Percentiles rank a stretch among this genome's conserved stretches.
Evolutionary conservation across 2,113 vertebrate genomes (phyloP).

Genomic region (Speoplatyrhinus poulsoni): DNA sequence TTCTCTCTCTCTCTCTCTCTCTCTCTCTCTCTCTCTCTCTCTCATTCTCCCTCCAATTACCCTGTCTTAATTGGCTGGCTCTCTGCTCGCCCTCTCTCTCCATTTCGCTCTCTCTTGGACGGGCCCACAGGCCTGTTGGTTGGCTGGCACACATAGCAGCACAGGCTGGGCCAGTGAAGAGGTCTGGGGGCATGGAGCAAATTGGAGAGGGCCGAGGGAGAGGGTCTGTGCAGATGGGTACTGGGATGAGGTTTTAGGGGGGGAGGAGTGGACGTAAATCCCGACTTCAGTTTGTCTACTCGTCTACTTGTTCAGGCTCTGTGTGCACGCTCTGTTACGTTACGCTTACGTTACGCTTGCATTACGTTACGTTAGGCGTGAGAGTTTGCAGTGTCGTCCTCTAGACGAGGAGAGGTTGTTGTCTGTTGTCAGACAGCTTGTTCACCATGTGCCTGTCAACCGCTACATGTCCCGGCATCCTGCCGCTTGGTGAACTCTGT

Average conservation of each 20-base stretch:
- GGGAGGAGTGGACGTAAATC: slow-evolving; percentile 42
- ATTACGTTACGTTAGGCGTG: not conserved
- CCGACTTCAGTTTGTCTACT: not conserved
- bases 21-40: not conserved
- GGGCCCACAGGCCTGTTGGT: slow-evolving; percentile 61
- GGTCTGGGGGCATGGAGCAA: slow-evolving; percentile 59
- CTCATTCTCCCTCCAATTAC: slow-evolving; percentile 31
- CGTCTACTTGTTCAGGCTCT: not conserved
- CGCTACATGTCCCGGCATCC: slow-evolving; percentile 65
- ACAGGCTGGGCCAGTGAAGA: slow-evolving; percentile 46
- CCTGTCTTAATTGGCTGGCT: slow-evolving; percentile 53
- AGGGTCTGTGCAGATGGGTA: slow-evolving; percentile 49
- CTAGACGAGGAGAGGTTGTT: slow-evolving; percentile 62
- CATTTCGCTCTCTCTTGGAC: slow-evolving; percentile 59
- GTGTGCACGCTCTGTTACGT: not conserved
- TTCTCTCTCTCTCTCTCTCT: slow-evolving; percentile 55
- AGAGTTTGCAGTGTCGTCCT: slow-evolving; percentile 45
- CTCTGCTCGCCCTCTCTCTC: slow-evolving; percentile 41
- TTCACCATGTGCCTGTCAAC: slow-evolving; percentile 69
- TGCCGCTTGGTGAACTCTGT: slow-evolving; percentile 67
- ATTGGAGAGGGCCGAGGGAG: slow-evolving; percentile 42
- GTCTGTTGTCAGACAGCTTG: slow-evolving; percentile 66
- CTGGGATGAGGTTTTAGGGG: slow-evolving; percentile 46
- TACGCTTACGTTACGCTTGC: too few relatives aligned
- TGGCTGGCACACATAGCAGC: slow-evolving; percentile 60